Evolutionary conservation across 2,888 invertebrate species (phyloP), one percentile per base, ranked within the genome.

Genomic region (Silvanus unidentatus): DNA sequence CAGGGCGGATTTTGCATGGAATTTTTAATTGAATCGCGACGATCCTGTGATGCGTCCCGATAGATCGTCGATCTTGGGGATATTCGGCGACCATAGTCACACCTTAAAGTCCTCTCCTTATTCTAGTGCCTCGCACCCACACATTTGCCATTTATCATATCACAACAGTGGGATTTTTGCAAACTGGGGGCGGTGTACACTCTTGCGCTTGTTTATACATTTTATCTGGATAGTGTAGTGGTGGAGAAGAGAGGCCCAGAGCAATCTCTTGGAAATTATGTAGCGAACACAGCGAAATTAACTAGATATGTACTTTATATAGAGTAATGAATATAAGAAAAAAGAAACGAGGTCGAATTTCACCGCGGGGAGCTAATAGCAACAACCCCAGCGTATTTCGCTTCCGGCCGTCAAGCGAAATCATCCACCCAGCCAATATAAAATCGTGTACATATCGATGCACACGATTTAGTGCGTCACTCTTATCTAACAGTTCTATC

Each of bases 241-340:
- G n/a, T 32, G 5, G 4, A 12, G 32, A n/a, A n/a, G 4, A 12
- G 15, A n/a, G 45, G 55, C 59, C 57, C 42, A 22, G 37, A 57
- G 63, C 58, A 45, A 32, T 37, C 53, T 57, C 55, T 59, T 63
- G 58, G 58, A 64, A 64, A 64, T 64, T 63, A 63, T 63, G 62
- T 58, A 58, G 59, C 58, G 53, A 56, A 58, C n/a, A n/a, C 50
- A 63, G 59, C 58, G 61, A 64, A 62, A 62, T 64, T 59, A 62
- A 58, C 53, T 60, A 62, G 60, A 60, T 63, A 22, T 22, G 22
- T 22, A 22, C 22, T 5, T 22, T 22, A 22, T 22, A 8, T 22
- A 22, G 22, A 22, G 22, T 22, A 22, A 22, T 22, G 22, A 22
- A 8, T 22, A 22, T 22, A 8, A 22, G 22, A 22, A 8, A 22